Conservation (phyloP, 2,797 vertebrate genomes). For the Phalloptychus januarius region DNA sequence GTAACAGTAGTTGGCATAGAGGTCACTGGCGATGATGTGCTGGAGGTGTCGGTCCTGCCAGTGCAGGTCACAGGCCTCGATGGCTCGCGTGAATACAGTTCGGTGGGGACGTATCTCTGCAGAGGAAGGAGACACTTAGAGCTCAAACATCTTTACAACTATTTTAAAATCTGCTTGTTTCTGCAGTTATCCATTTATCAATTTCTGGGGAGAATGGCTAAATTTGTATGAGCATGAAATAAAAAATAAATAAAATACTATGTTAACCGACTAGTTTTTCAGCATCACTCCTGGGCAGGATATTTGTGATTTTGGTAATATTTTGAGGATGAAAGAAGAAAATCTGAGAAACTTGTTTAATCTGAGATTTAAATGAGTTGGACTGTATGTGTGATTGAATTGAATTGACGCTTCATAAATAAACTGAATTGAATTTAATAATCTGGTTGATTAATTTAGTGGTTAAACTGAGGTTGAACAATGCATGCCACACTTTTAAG, state of each 20-base stretch:
- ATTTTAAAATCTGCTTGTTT: not conserved
- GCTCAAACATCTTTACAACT: not conserved
- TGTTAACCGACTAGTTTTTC: not conserved
- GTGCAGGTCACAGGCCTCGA: conserved; percentile 98
- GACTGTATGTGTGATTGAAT: not conserved
- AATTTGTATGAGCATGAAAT: not conserved
- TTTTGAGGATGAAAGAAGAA: not conserved
- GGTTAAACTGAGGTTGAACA: not conserved
- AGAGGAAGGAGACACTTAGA: conserved; percentile 73
- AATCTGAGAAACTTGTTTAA: not conserved
- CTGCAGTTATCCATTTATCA: not conserved
- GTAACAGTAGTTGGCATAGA: conserved; percentile 98
- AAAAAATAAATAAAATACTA: not conserved
- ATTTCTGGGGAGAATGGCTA: not conserved
- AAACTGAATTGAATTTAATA: not conserved
- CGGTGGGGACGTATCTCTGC: conserved; percentile 91
- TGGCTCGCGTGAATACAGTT: conserved; percentile 98
- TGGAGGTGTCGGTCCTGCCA: conserved; percentile 98
- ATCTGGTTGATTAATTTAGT: not conserved
- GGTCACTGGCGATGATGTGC: conserved; percentile 96
- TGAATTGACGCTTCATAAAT: not conserved
- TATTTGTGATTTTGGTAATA: not conserved
- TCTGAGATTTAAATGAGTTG: not conserved
- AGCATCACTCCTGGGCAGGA: not conserved
- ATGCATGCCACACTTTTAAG: not conserved